phyloP scores from a whole-genome alignment of 2,888 invertebrate genomes.

The Pherbina coryleti region DNA sequence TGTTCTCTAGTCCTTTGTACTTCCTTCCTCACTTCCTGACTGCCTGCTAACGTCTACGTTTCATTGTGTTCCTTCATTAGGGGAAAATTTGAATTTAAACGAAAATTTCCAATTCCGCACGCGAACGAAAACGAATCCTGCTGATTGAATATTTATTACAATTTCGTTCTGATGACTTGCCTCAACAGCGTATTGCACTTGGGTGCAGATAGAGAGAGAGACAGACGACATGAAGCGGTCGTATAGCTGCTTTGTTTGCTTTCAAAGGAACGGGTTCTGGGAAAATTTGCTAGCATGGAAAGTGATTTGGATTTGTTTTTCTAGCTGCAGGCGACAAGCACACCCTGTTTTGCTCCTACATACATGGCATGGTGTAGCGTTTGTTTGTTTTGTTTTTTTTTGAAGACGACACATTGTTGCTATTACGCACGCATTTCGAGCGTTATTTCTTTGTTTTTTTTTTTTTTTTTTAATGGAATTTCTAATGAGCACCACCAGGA shows the following conservation, averaged over 20 bases:
- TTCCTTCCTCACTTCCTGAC: slow-evolving; percentile 36
- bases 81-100: slow-evolving; percentile 42
- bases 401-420: slow-evolving; percentile 17
- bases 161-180: slow-evolving; percentile 30
- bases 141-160: slow-evolving; percentile 47
- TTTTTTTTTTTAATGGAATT: slow-evolving; percentile 11
- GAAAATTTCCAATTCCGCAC: slow-evolving; percentile 46
- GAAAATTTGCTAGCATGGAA: not conserved
- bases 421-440: slow-evolving; percentile 19
- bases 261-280: not conserved
- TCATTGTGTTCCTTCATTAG: slow-evolving; percentile 28
- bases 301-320: not conserved
- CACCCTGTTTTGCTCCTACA: not conserved
- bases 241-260: not conserved
- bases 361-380: not conserved
- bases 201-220: not conserved
- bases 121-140: slow-evolving; percentile 38
- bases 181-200: not conserved
- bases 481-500: slow-evolving; percentile 2
- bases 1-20: slow-evolving; percentile 22
- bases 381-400: not conserved
- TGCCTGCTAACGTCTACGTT: not conserved
- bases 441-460: not conserved
- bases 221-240: not conserved
- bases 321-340: not conserved